Conservation (phyloP, 2,113 vertebrate genomes). For the Hemicordylus capensis region DNA sequence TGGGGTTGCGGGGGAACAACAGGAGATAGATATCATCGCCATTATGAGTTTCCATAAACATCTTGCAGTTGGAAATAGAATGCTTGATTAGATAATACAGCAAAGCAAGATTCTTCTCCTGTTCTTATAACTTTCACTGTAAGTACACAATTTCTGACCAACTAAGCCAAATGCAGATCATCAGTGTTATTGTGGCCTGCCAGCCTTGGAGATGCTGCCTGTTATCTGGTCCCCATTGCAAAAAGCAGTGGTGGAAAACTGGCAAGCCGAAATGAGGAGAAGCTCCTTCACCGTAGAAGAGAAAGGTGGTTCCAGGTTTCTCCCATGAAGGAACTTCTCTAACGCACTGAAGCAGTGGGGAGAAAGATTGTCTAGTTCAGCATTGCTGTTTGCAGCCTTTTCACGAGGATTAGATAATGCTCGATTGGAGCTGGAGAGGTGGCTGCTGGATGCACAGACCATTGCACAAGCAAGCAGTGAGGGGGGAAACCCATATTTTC, state of each 20-base stretch:
- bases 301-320: no score
- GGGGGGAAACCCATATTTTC: not conserved
- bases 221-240: no score
- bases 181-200: not conserved
- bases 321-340: no score
- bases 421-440: not conserved
- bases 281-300: not conserved
- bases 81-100: not conserved
- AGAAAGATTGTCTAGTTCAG: not conserved
- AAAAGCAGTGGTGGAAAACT: not conserved
- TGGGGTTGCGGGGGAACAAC: not conserved
- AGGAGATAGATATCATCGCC: not conserved
- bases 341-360: not conserved
- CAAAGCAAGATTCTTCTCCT: not conserved
- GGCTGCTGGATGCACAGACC: not conserved
- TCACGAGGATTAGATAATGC: not conserved
- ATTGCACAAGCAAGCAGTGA: no score
- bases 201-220: not conserved
- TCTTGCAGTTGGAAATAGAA: not conserved
- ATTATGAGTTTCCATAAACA: not conserved
- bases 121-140: not conserved
- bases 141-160: not conserved
- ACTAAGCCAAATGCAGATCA: not conserved
- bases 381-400: not conserved
- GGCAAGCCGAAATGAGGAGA: not conserved